Evolutionary conservation across 2,888 invertebrate genomes (phyloP), one percentile per base, ranked within the genome.

Genomic region (Pollenia griseotomentosa): DNA sequence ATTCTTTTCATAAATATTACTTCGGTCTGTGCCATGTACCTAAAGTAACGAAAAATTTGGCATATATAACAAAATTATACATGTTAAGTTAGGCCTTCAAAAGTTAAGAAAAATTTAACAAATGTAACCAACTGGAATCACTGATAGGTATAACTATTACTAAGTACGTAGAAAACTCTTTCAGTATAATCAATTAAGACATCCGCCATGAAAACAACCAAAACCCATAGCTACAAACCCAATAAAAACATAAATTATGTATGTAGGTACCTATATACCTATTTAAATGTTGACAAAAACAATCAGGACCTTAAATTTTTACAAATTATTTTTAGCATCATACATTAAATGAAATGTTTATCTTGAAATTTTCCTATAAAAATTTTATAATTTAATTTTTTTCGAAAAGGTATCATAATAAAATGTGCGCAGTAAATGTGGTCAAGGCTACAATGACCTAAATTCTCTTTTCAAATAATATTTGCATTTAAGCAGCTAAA

Each of bases 391-490:
- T 33, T 33, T 6, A 33, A 33, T 33, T 33, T 33, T 33, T 8
- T 12, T 63, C 33, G n/a, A 46, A 48, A 59, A 48, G 23, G 12
- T 11, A 59, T 16, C 63, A 71, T 46, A 53, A 44, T 51, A 65
- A 55, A 83, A 79, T 85, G 87, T 85, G 85, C 85, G 87, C 85
- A 85, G 83, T 85, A 81, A 88, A 88, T 86, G 73, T 88, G 88
- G 88, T 87, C 89, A 89, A 89, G 89, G 89, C 85, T 88, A 77
- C 65, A 71, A 55, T 88, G 89, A 85, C 88, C 89, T 85, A 87
- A 88, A 86, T 89, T 80, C 73, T 68, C 59, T 53, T 42, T 63
- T 48, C 57, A 66, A 77, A 61, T 33, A 63, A 70, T 53, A 46
- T 48, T 55, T 74, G n/a, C 23, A 68, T 48, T 42, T n/a, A 1